Evolutionary conservation across 2,113 vertebrate genomes (phyloP).

Genomic region (Falco punctatus): DNA sequence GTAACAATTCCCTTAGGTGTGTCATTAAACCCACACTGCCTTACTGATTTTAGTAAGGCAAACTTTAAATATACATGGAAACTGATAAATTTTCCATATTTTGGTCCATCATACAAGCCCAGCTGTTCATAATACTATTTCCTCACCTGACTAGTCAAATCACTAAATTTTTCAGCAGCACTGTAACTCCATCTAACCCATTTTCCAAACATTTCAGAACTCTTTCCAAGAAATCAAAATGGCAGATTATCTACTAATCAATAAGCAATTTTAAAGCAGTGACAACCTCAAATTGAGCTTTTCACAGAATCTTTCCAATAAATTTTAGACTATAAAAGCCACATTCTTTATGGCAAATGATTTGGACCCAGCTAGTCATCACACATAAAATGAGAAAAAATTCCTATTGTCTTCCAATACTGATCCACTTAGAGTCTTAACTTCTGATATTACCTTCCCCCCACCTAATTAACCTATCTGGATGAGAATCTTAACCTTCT

Average conservation of each 20-base stretch:
- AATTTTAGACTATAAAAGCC: background rate
- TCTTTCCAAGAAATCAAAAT: background rate
- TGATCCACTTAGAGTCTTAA: background rate
- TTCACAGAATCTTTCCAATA: background rate
- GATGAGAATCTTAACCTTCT: background rate
- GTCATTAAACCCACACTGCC: background rate
- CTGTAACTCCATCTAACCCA: background rate
- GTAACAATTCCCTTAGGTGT: background rate
- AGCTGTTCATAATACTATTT: background rate
- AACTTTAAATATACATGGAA: background rate
- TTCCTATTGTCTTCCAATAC: background rate
- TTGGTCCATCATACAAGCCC: background rate
- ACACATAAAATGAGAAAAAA: background rate
- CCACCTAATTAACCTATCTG: background rate
- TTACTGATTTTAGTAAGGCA: background rate
- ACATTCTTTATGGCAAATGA: background rate
- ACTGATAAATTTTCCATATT: background rate
- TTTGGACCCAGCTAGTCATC: background rate
- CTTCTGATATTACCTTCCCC: background rate
- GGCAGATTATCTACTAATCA: background rate
- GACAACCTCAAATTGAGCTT: background rate
- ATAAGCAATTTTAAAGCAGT: background rate
- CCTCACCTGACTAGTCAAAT: background rate
- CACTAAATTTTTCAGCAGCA: background rate
- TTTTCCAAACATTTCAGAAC: background rate